Conservation (phyloP, 2,888 invertebrate species). For the Cepaea hortensis region DNA sequence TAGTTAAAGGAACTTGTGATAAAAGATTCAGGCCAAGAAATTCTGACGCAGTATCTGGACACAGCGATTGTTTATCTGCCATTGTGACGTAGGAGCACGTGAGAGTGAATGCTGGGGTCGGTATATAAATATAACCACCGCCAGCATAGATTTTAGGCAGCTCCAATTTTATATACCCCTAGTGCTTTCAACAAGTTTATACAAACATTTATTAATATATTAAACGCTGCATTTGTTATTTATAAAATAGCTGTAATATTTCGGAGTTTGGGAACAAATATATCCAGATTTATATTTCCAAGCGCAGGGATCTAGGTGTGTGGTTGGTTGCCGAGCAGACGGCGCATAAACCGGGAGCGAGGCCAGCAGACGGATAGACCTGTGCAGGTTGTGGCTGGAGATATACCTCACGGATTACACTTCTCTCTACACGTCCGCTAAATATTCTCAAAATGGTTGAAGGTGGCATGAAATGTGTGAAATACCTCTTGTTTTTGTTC, state of each 20-base stretch:
- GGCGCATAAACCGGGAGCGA: neutral
- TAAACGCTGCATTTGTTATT: neutral
- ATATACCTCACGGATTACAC: neutral
- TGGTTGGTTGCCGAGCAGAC: neutral
- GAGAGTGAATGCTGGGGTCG: neutral
- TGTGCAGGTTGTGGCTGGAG: neutral
- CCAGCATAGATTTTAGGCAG: neutral
- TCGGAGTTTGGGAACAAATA: neutral
- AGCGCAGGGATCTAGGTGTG: constrained; percentile 13
- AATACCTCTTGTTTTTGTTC: constrained; percentile 72
- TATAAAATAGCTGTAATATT: neutral
- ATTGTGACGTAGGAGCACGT: constrained; percentile 27
- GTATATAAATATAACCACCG: neutral
- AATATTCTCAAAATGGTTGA: constrained; percentile 63
- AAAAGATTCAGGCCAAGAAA: too few relatives aligned
- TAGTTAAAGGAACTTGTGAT: too few relatives aligned
- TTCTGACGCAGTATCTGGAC: neutral
- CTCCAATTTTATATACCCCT: neutral
- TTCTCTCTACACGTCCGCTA: neutral
- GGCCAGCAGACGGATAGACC: neutral
- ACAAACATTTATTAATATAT: neutral
- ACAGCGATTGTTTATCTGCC: constrained; percentile 6
- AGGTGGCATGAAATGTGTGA: constrained; percentile 75
- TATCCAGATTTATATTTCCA: neutral
- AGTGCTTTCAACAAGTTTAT: neutral